Base-by-base conservation (phyloP, 2,797 vertebrate genomes). In the Poecilia picta region DNA sequence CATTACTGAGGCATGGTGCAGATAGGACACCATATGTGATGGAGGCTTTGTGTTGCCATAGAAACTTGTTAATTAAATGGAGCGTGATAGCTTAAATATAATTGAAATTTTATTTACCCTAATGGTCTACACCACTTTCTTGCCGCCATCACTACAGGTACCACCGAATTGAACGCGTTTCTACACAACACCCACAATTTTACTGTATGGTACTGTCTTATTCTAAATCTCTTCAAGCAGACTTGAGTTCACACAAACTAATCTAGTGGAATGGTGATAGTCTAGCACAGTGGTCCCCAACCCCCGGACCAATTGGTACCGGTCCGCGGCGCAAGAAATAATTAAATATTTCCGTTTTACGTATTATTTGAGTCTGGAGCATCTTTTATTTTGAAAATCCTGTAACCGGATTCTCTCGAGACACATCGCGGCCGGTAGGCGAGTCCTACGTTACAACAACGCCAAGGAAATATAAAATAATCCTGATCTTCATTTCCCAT, bases 201-300 rank as follows among this genome's bases (percentile, higher is more conserved):
- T 53, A n/a, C n/a, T n/a, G n/a, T n/a, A n/a, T n/a, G n/a, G 13
- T 31, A 46, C 10, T n/a, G 16, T 4, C 11, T 11, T 36, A 57
- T 6, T 45, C n/a, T 78, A 68, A 23, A 39, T 68, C 18, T 23
- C 18, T 36, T 71, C 47, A 15, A 20, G 11, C 28, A 73, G 36
- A 46, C 45, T 71, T 72, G 28, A 36, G 39, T 18, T 46, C 46
- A 83, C 72, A 23, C 11, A 47, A 59, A 78, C 47, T 68, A 72
- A 43, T 72, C 49, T 59, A 73, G 73, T 68, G 43, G 66, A 82
- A 72, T 53, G 10, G 53, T 43, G 39, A 62, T 74, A 74, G 62
- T 66, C 55, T 77, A 45, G 73, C 57, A n/a, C n/a, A n/a, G n/a
- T n/a, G n/a, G n/a, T n/a, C n/a, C n/a, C n/a, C n/a, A n/a, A n/a